Evolutionary conservation across 2,113 vertebrate species (phyloP), one percentile per base, ranked within the genome.

Genomic region (Dryoscopus gambensis): DNA sequence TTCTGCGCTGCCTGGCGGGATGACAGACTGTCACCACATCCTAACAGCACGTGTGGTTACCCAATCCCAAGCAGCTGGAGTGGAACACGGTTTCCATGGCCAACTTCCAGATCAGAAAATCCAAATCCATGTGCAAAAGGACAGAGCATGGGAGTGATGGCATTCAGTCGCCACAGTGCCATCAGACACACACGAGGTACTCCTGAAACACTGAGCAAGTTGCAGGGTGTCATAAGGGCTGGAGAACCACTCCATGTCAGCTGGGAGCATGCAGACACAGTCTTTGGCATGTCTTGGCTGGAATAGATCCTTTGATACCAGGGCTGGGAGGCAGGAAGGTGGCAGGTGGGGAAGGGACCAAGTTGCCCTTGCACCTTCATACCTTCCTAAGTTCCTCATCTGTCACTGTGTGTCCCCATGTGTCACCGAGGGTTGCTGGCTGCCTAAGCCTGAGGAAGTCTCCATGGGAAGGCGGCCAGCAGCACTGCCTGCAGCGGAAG

Each of bases 391-490:
- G 24, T 35, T 74, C 11, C 5, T 30, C 3, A 0, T 24, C 17
- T 49, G 8, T 62, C 10, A 6, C n/a, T 1, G 1, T 4, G 10
- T 69, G 35, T 40, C 57, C 15, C 37, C 3, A 2, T 7, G 5
- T 31, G 60, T 71, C 44, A 17, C 17, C 0, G 0, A 25, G 39
- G 11, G 12, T 6, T 63, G 31, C 6, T 3, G 3, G 7, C 24
- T 81, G 24, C 67, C 74, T 75, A 6, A 85, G 65, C 33, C 23
- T 84, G 2, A 0, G 7, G 4, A 52, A 56, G 33, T 15, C 39
- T 70, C 31, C 18, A 70, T 0, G 6, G 3, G 0, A 19, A 59
- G 13, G 15, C 1, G 0, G 13, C 28, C 44, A 68, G 35, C 15
- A 84, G 16, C 46, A 9, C 19, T 62, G 44, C 50, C 30, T 35